Evolutionary conservation across 2,888 invertebrate species (phyloP).

Genomic region (Melanostoma scalare): DNA sequence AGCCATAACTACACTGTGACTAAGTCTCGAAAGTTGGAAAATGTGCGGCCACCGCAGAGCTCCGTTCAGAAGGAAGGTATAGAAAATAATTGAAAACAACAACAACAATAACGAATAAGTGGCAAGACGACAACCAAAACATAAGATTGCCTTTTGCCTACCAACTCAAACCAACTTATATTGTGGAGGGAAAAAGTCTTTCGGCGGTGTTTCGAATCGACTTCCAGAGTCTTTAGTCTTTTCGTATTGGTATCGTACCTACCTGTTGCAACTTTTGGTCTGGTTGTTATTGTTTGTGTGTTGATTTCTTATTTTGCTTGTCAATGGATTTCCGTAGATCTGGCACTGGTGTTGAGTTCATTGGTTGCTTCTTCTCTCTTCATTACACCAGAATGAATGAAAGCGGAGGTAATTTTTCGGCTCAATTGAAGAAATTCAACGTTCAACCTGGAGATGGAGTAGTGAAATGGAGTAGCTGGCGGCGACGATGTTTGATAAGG

Average conservation of each 20-base stretch:
- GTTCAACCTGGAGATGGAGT: not conserved
- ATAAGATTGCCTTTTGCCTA: not conserved
- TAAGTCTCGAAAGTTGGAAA: conserved; percentile 72
- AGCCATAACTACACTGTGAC: conserved; percentile 70
- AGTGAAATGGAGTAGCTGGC: not conserved
- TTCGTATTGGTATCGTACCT: conserved; percentile 3
- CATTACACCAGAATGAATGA: conserved; percentile 9
- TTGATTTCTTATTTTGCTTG: conserved; percentile 43
- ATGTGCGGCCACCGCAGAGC: conserved; percentile 29
- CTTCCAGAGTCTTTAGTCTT: conserved; percentile 17
- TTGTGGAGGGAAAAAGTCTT: conserved; percentile 60
- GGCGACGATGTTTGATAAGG: conserved; percentile 16
- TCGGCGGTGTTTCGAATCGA: conserved; percentile 4
- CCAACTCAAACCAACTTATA: conserved; percentile 1
- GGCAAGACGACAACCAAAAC: conserved; percentile 51
- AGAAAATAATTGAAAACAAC: conserved; percentile 15
- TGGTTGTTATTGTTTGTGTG: conserved; percentile 46
- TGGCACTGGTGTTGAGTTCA: conserved; percentile 49
- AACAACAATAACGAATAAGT: conserved; percentile 50
- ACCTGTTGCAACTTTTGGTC: conserved; percentile 57
- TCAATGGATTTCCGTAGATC: conserved; percentile 47
- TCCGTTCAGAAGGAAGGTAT: conserved; percentile 46
- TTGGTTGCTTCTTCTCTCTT: conserved; percentile 53
- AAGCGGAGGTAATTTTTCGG: conserved; percentile 41
- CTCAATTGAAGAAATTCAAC: conserved; percentile 30